Conservation (phyloP, 92 coral and sea anemone genomes). For the Porites divaricata region DNA sequence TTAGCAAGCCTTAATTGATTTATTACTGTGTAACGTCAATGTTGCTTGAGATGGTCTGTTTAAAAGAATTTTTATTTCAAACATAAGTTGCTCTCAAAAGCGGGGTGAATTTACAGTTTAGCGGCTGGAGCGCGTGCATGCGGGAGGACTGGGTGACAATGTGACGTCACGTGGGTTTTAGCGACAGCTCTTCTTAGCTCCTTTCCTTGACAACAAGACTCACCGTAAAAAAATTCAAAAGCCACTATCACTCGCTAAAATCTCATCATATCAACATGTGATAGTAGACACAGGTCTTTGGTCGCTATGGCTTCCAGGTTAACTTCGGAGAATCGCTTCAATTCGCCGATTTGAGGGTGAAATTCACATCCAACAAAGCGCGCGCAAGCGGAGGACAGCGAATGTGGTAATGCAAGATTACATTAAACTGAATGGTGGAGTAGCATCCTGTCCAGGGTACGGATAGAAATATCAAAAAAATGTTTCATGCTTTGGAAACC, state of each 20-base stretch:
- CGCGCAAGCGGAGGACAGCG: not conserved
- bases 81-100: too few relatives aligned
- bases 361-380: not conserved
- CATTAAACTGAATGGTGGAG: too few relatives aligned
- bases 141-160: not conserved
- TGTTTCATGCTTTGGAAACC: too few relatives aligned
- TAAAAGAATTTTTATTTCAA: too few relatives aligned
- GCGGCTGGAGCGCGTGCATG: too few relatives aligned
- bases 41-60: too few relatives aligned
- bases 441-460: too few relatives aligned
- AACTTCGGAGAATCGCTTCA: conserved; percentile 33
- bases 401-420: not conserved
- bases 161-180: conserved; percentile 66
- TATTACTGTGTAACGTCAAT: too few relatives aligned
- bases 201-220: conserved; percentile 65
- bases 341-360: conserved; percentile 4
- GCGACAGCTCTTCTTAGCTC: conserved; percentile 46
- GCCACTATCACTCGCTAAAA: conserved; percentile 20
- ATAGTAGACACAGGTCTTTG: conserved; percentile 43
- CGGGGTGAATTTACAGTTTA: too few relatives aligned
- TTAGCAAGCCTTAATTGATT: too few relatives aligned
- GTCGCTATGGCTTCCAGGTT: conserved; percentile 67
- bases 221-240: not conserved
- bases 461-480: not conserved
- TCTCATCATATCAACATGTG: conserved; percentile 16